These are phyloP conservation scores for Ptychochromis oligacanthus DNA, from an alignment of 2,113 vertebrate genomes.

Conservation along the genomic window DNA sequence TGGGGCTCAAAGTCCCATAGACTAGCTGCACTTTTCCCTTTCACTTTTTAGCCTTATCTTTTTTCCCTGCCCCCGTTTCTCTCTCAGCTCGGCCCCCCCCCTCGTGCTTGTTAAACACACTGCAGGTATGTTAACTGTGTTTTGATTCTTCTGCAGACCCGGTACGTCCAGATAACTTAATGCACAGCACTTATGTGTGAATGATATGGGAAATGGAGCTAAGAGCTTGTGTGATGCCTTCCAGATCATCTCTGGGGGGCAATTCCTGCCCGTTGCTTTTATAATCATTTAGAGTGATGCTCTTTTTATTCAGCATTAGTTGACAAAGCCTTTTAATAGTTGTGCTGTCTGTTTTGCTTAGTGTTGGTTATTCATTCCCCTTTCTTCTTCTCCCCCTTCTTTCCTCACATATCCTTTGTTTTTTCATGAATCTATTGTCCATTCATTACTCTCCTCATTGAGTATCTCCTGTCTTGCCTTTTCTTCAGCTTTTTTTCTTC, in stretches of 20 bases:
- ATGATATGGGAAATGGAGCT: slow-evolving; percentile 12
- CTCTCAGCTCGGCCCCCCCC: slow-evolving; percentile 26
- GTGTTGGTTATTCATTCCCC: neutral
- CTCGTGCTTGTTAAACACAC: slow-evolving; percentile 52
- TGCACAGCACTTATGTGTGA: slow-evolving; percentile 20
- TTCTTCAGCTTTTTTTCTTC: slow-evolving; percentile 5
- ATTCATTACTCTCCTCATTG: neutral
- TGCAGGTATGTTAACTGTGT: slow-evolving; percentile 64
- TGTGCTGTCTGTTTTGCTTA: neutral
- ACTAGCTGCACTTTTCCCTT: slow-evolving; percentile 66
- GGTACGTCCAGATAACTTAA: slow-evolving; percentile 24
- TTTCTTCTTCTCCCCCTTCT: neutral
- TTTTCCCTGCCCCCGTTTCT: slow-evolving; percentile 30
- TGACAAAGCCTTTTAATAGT: slow-evolving; percentile 5
- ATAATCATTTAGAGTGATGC: neutral
- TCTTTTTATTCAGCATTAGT: neutral
- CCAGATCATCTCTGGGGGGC: slow-evolving; percentile 7
- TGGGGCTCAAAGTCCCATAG: slow-evolving; percentile 66
- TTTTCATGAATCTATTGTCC: neutral
- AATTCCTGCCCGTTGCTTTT: neutral
- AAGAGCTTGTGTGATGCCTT: slow-evolving; percentile 8
- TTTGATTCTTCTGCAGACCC: slow-evolving; percentile 18
- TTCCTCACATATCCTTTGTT: neutral
- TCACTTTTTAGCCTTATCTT: slow-evolving; percentile 65
- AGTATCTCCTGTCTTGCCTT: neutral